Conservation (phyloP, 2,113 vertebrate species). For the Entelurus aequoreus region DNA sequence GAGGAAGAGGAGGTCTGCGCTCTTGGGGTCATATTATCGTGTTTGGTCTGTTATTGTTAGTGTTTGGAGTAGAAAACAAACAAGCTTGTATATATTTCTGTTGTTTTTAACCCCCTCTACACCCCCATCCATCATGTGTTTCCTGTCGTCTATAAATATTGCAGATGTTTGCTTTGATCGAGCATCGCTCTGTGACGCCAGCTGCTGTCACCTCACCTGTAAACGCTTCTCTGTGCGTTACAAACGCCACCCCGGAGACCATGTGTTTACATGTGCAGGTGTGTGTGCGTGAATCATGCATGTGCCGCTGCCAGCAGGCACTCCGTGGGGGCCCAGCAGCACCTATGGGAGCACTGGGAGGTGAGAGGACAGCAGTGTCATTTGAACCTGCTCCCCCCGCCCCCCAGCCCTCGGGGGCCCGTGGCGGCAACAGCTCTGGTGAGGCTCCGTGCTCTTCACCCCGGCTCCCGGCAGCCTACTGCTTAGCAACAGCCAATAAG, state of each 20-base stretch:
- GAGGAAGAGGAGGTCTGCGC: no score
- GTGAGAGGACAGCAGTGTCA: conserved; percentile 52
- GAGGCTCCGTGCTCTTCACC: conserved; percentile 45
- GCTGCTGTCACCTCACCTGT: conserved; percentile 49
- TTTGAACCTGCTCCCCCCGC: conserved; percentile 40
- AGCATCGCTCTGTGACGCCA: conserved; percentile 22
- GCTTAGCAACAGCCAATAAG: conserved; percentile 80
- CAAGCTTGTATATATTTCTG: neutral
- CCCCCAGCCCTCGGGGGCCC: conserved; percentile 41
- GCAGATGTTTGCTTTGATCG: conserved; percentile 56
- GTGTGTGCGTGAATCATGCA: conserved; percentile 29
- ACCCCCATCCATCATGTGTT: neutral
- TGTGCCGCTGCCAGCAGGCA: conserved; percentile 27
- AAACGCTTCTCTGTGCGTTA: conserved; percentile 22
- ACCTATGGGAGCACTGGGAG: conserved; percentile 49
- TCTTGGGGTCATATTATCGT: no score
- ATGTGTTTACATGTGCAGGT: conserved; percentile 33
- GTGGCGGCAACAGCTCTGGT: conserved; percentile 58
- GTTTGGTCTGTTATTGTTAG: neutral
- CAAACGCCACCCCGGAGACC: conserved; percentile 25
- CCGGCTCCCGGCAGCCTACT: conserved; percentile 70
- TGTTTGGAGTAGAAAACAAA: neutral
- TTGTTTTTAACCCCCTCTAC: neutral
- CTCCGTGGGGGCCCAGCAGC: conserved; percentile 25
- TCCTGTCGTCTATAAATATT: conserved; percentile 62